Percentiles rank a stretch among this genome's conserved stretches.
Evolutionary conservation across 2,113 vertebrate genomes (phyloP).

Genomic region (Zosterops pallidus): DNA sequence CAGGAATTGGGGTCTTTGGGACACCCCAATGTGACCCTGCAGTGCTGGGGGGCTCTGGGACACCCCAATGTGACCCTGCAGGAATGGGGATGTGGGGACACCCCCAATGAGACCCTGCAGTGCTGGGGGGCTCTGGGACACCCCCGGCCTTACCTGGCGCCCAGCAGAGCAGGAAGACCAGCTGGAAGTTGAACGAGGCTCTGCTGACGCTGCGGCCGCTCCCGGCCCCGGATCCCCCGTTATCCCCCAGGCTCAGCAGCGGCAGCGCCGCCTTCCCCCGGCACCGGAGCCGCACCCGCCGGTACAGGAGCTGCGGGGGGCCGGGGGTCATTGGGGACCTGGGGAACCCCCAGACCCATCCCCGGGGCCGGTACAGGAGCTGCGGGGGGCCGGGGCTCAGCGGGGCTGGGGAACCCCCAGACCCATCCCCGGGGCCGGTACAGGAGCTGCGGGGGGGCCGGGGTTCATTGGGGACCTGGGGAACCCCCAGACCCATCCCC

Average conservation of each 20-base stretch:
- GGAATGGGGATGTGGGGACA: neutral
- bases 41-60: too few relatives aligned
- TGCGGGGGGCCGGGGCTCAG: too few relatives aligned
- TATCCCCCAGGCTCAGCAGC: constrained; percentile 57
- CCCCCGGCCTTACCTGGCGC: constrained; percentile 62
- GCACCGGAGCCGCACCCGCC: constrained; percentile 69
- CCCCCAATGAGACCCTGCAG: too few relatives aligned
- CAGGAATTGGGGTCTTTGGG: too few relatives aligned
- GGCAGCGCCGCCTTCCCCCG: neutral
- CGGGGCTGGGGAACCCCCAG: too few relatives aligned
- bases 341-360: too few relatives aligned
- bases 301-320: too few relatives aligned
- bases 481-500: neutral
- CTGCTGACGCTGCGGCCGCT: constrained; percentile 28
- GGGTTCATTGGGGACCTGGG: neutral
- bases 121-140: too few relatives aligned
- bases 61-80: neutral
- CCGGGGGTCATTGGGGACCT: too few relatives aligned
- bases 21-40: neutral
- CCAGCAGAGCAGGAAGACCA: constrained; percentile 82
- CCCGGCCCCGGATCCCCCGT: constrained; percentile 11
- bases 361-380: too few relatives aligned
- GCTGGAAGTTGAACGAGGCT: constrained; percentile 69
- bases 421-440: constrained; percentile 43
- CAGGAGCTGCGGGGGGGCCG: constrained; percentile 58